Evolutionary conservation across 2,888 invertebrate species (phyloP), one percentile per base, ranked within the genome.

Genomic region (Suillia variegata): DNA sequence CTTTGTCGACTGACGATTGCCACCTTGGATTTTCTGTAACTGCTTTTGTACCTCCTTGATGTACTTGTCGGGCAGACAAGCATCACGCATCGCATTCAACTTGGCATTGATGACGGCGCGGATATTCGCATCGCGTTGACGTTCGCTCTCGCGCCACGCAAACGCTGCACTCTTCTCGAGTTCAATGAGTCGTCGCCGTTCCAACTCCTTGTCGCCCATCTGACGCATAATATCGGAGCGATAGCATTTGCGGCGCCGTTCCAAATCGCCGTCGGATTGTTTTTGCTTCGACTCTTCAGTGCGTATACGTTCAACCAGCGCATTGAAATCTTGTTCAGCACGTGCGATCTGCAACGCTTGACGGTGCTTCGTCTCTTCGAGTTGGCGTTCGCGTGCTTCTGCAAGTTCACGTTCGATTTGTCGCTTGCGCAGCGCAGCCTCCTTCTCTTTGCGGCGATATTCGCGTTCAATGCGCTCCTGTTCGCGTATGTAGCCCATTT

Each of bases 401-500:
- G 70, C 67, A 15, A 82, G 51, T 20, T 80, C 75, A 2, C 75
- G 69, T 54, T 80, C 81, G 0, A 75, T 63, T 63, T 77, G 71
- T 5, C 75, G 74, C 47, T 78, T 76, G 12, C 74, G 73, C 15
- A 80, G 22, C 0, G 72, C 80, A 0, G 78, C 75, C 53, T 78
- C 74, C 60, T 76, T 80, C 54, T 81, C 81, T 8, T 77, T 78
- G 48, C 72, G 73, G 0, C 82, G 69, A 62, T 80, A 82, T 62
- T 82, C 82, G 1, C 82, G 78, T 62, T 82, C 82, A 15, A 80
- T 76, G 22, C 76, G 75, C 63, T 82, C 82, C 50, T 79, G 79
- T 8, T 81, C 80, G 12, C 78, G 73, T 0, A 79, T 64, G 33
- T 80, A 77, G 21, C 71, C 72, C 38, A 80, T 70, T 62, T 82